phyloP scores from a whole-genome alignment of 64 coral and sea anemone genomes.

The Orbicella faveolata region DNA sequence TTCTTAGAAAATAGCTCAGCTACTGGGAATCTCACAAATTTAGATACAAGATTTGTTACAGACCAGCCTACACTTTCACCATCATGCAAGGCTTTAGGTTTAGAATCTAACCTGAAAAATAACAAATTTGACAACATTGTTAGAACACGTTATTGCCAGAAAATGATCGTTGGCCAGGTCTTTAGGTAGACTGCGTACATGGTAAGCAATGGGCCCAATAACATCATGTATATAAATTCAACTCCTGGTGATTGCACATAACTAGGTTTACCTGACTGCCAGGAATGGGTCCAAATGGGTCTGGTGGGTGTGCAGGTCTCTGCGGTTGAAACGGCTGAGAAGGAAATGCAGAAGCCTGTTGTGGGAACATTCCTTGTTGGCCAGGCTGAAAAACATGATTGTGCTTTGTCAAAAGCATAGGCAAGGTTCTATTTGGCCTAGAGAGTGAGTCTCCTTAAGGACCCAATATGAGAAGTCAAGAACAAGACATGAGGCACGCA shows the following conservation, averaged over 20 bases:
- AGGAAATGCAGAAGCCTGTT: conserved; percentile 54
- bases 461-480: too few relatives aligned
- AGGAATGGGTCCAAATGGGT: conserved; percentile 91
- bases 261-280: conserved; percentile 65
- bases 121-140: neutral
- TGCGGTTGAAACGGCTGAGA: conserved; percentile 70
- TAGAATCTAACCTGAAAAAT: conserved; percentile 33
- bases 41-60: neutral
- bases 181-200: too few relatives aligned
- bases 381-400: conserved; percentile 23
- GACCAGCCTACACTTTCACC: neutral
- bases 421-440: too few relatives aligned
- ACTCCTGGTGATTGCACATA: too few relatives aligned
- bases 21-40: neutral
- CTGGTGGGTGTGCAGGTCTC: conserved; percentile 51
- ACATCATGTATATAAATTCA: too few relatives aligned
- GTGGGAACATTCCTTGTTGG: conserved; percentile 70
- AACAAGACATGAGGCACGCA: too few relatives aligned
- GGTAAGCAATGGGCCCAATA: neutral
- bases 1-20: conserved; percentile 29
- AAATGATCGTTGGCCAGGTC: too few relatives aligned
- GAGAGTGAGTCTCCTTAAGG: too few relatives aligned
- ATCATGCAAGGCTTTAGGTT: neutral
- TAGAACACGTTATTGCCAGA: neutral
- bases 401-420: too few relatives aligned